Evolutionary conservation across 2,797 vertebrate species (phyloP), one percentile per base, ranked within the genome.

Genomic region (Chelon labrosus): DNA sequence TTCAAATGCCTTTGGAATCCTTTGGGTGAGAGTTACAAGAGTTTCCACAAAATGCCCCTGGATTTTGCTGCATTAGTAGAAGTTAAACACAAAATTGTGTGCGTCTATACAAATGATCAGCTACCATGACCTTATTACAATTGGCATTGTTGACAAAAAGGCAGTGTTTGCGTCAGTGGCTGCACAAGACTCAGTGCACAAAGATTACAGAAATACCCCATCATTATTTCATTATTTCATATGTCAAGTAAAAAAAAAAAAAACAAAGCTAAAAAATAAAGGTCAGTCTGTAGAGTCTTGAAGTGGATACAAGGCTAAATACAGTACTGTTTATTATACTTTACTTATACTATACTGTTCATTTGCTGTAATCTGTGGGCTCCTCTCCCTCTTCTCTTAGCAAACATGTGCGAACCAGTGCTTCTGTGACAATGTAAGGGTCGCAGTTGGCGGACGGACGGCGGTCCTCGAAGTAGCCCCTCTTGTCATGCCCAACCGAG

Each of bases 391-490:
- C 96, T 89, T 99, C 97, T 0, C 92, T 94, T 42, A 99, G 96
- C 65, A 98, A 90, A 91, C 97, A 97, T 0, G 97, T 98, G 85
- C 97, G 96, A 50, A 99, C 92, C 7, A 99, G 88, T 0, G 97
- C 96, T 90, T 98, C 97, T 0, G 97, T 97, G 86, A 99, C 97
- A 0, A 93, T 92, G 0, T 96, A 99, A 0, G 97, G 97, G 82
- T 99, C 96, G 0, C 97, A 99, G 90, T 99, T 99, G 88, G 98
- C 97, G 0, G 97, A 98, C 0, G 97, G 97, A 17, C 97, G 96
- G 37, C 98, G 97, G 90, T 99, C 97, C 90, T 99, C 97, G 0
- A 99, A 97, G 93, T 99, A 99, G 62, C 97, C 98, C 90, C 93
- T 97, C 92, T 96, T 96, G 62, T 98, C 97, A 11, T 97, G 96